Percentiles rank a stretch among this genome's conserved stretches.
phyloP scores from a whole-genome alignment of 2,888 invertebrate genomes.

The Aromia moschata region DNA sequence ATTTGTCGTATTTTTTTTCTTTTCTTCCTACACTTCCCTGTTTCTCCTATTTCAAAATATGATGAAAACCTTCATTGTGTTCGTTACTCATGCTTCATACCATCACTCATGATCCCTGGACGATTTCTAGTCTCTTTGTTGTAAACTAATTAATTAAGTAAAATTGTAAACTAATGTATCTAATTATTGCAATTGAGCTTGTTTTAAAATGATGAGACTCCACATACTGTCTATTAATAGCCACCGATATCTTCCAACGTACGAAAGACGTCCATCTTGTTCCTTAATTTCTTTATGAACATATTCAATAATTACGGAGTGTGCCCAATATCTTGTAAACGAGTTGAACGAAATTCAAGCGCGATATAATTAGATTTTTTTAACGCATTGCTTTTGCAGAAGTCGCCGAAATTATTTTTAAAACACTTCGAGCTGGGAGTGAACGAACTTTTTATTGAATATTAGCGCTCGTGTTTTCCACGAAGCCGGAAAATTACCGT shows the following conservation, averaged over 20 bases:
- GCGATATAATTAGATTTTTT: background rate
- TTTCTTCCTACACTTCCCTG: too few relatives aligned
- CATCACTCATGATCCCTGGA: too few relatives aligned
- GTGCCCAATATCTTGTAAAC: constrained; percentile 1
- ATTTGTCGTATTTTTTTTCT: too few relatives aligned
- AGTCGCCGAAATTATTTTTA: background rate
- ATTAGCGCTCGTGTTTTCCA: too few relatives aligned
- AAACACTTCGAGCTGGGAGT: background rate
- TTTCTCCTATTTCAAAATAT: too few relatives aligned
- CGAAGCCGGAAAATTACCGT: too few relatives aligned
- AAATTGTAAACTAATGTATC: too few relatives aligned
- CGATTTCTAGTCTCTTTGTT: too few relatives aligned
- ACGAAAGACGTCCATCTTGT: constrained; percentile 26
- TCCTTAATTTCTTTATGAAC: constrained; percentile 18
- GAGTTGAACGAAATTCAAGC: background rate
- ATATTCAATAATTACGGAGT: constrained; percentile 14
- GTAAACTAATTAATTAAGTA: too few relatives aligned
- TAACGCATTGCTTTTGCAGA: background rate
- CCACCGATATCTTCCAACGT: constrained; percentile 36
- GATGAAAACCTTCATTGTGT: too few relatives aligned
- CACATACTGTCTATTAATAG: constrained; percentile 36
- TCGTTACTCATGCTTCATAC: too few relatives aligned
- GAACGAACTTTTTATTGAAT: background rate
- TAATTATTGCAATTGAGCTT: constrained; percentile 52
- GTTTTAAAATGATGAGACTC: constrained; percentile 46